Evolutionary conservation across 1,140 invertebrate genomes (phyloP), one percentile per base, ranked within the genome.

Genomic region (Leptinotarsa lineolata): DNA sequence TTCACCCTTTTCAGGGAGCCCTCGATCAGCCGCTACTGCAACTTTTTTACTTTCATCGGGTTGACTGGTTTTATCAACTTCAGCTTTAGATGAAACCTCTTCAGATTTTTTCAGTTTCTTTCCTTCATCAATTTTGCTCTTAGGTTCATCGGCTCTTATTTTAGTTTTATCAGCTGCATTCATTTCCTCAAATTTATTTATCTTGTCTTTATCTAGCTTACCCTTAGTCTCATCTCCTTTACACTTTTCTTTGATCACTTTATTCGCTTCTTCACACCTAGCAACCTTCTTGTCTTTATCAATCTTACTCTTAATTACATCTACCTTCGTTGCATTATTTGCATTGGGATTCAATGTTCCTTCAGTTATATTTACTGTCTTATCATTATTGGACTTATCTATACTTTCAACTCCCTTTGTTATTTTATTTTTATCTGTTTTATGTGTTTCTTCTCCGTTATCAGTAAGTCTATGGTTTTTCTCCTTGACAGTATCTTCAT

Each of bases 221-320:
- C 30, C 30, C 30, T 54, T 54, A 54, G 15, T 54, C 48, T 54
- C 48, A 54, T 54, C 48, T 15, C 48, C 48, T 54, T 54, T 54
- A 8, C 6, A 30, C 30, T 30, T 30, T 8, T 30, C 30, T 30
- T 30, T 30, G 30, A 30, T 30, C 8, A 8, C 30, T 30, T 30
- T 30, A 30, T 30, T 30, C 8, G 8, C 6, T 30, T 30, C 30
- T 30, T 30, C 30, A 30, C 30, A 8, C 30, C 30, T 59, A 20
- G 54, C 4, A 16, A 16, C 20, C 20, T 63, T 63, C 22, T 63
- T 63, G 13, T 63, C 20, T 20, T 63, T 63, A 20, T 63, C 60
- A 18, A 63, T 22, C 60, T 63, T 63, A 63, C 15, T 63, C 4
- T 63, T 63, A 63, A n/a, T 5, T n/a, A n/a, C 60, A 63, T 63